Base-by-base conservation (phyloP, 1,140 invertebrate genomes). In the Drosophila burlai region DNA sequence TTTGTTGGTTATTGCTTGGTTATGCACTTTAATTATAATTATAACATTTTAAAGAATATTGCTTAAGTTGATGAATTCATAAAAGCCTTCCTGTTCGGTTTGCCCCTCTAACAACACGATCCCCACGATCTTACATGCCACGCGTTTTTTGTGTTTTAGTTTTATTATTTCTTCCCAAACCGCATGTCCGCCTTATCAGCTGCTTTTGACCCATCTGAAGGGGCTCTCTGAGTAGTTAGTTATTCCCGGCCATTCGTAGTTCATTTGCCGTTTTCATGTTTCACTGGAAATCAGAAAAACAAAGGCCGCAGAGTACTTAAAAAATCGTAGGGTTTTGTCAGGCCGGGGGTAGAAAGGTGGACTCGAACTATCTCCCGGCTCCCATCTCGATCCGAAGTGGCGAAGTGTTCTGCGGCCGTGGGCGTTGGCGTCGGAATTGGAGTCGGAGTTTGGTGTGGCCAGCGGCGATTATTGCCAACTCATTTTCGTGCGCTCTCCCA, bases 211-310 rank as follows among this genome's bases (percentile, higher is more conserved):
- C 80, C 69, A 79, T 62, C 82, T 78, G 63, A 74, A 85, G 80
- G 60, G 68, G 52, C 72, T 21, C 72, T 29, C 63, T 46, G 47
- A 16, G 49, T 79, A 78, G 75, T 79, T 79, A 79, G 76, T 79
- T 76, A 69, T 68, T 63, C 60, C 57, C 47, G 38, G n/a, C 47
- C 60, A 60, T 50, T 65, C 61, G 76, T 62, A 59, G 73, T 71
- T 67, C 81, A 83, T 83, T 83, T 79, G 81, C 81, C 76, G 71
- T 83, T 86, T 85, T 86, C 81, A 83, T 83, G 76, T 80, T 83
- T 86, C 80, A 34, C 64, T 68, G 63, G 83, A 87, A 80, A 58
- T 43, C 52, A 57, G 15, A 77, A 49, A 76, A 58, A 76, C 72
- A 76, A 76, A 68, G 40, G 45, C 62, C 64, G 43, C 55, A n/a